These are phyloP conservation scores for Adrianichthys oophorus DNA, from an alignment of 2,797 vertebrate species.

Conservation along the genomic window DNA sequence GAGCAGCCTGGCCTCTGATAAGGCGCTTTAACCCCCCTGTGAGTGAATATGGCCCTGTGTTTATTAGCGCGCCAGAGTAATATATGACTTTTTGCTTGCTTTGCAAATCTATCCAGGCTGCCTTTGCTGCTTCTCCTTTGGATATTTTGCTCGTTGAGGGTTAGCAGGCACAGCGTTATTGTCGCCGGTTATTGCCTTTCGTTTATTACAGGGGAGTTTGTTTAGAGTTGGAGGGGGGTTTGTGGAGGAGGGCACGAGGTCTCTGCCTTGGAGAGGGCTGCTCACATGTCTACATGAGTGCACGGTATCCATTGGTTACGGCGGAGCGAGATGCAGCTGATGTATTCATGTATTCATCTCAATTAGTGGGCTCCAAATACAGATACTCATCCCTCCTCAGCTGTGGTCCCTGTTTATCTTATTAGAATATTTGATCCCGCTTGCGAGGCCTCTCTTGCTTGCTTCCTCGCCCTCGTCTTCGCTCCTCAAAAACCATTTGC, in stretches of 20 bases:
- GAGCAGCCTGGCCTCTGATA: slow-evolving; percentile 59
- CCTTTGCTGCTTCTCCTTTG: slow-evolving; percentile 59
- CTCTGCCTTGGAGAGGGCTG: slow-evolving; percentile 37
- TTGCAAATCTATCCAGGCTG: slow-evolving; percentile 68
- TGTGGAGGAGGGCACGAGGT: slow-evolving; percentile 17
- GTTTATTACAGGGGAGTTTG: slow-evolving; percentile 77
- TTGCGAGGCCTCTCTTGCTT: slow-evolving; percentile 25
- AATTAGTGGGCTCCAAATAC: slow-evolving; percentile 71
- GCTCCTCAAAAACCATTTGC: slow-evolving; percentile 24
- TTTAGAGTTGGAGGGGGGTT: slow-evolving; percentile 52
- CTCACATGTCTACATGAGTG: slow-evolving; percentile 64
- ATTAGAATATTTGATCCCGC: slow-evolving; percentile 70
- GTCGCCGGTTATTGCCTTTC: slow-evolving; percentile 75
- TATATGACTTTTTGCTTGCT: slow-evolving; percentile 74
- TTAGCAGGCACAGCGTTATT: slow-evolving; percentile 72
- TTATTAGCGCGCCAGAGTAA: slow-evolving; percentile 70
- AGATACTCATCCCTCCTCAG: slow-evolving; percentile 67
- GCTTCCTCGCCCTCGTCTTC: slow-evolving; percentile 22
- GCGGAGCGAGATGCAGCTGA: slow-evolving; percentile 67
- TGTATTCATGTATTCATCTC: slow-evolving; percentile 80
- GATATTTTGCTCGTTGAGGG: slow-evolving; percentile 70
- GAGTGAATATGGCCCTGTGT: slow-evolving; percentile 51
- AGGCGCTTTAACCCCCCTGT: slow-evolving; percentile 61
- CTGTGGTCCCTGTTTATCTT: slow-evolving; percentile 64
- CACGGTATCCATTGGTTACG: slow-evolving; percentile 75